phyloP scores from a whole-genome alignment of 2,113 vertebrate species.

The Crotalus viridis region DNA sequence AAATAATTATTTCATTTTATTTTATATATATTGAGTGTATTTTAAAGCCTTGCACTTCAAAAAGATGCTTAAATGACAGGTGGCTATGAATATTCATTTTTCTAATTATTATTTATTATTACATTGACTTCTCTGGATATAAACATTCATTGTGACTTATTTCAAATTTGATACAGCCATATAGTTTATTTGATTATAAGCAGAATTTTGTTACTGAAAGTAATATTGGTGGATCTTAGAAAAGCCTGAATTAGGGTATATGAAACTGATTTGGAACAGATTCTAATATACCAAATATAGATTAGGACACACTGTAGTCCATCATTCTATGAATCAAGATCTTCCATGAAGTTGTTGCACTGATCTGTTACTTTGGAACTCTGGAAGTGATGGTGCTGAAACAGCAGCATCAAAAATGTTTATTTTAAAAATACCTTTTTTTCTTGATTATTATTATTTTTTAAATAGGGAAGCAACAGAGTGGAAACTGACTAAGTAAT shows the following conservation, averaged over 20 bases:
- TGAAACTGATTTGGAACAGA: background rate
- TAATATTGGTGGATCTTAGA: background rate
- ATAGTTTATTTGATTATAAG: background rate
- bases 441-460: background rate
- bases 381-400: background rate
- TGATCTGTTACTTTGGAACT: background rate
- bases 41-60: background rate
- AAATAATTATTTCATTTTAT: background rate
- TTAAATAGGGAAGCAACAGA: background rate
- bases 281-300: background rate
- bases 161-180: background rate
- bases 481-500: background rate
- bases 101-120: background rate
- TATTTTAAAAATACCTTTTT: background rate
- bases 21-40: background rate
- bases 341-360: background rate
- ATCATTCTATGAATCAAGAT: background rate
- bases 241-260: background rate
- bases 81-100: background rate
- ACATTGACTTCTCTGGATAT: background rate
- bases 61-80: background rate
- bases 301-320: background rate
- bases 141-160: background rate
- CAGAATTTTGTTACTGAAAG: background rate
- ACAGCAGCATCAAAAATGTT: background rate